Evolutionary conservation across 2,888 invertebrate genomes (phyloP).

Genomic region (Dione vanillae): DNA sequence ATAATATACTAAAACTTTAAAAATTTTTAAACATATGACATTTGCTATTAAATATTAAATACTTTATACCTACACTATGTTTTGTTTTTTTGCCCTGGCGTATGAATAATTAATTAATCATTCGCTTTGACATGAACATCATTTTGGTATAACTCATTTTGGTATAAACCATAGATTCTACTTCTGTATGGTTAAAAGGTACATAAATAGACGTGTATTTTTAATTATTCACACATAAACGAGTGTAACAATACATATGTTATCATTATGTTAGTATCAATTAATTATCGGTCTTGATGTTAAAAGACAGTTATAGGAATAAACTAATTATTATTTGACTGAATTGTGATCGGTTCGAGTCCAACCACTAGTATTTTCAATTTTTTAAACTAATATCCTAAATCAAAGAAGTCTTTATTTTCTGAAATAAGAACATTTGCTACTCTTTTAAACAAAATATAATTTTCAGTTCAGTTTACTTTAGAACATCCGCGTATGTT

Average conservation of each 20-base stretch:
- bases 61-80: neutral
- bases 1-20: neutral
- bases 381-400: too few relatives aligned
- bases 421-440: too few relatives aligned
- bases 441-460: too few relatives aligned
- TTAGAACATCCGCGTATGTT: too few relatives aligned
- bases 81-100: neutral
- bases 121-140: neutral
- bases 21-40: neutral
- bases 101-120: slow-evolving; percentile 7
- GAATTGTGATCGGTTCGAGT: too few relatives aligned
- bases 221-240: neutral
- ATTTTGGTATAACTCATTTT: neutral
- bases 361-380: too few relatives aligned
- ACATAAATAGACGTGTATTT: neutral
- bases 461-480: too few relatives aligned
- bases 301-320: too few relatives aligned
- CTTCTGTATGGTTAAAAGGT: neutral
- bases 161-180: neutral
- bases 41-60: neutral
- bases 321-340: too few relatives aligned
- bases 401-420: too few relatives aligned
- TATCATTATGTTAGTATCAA: neutral
- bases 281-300: neutral
- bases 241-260: neutral